Percentiles rank a stretch among this genome's conserved stretches.
phyloP scores from a whole-genome alignment of 30 jellyfish, hydroid and myxozoan genomes.

The Chironex yamaguchii region DNA sequence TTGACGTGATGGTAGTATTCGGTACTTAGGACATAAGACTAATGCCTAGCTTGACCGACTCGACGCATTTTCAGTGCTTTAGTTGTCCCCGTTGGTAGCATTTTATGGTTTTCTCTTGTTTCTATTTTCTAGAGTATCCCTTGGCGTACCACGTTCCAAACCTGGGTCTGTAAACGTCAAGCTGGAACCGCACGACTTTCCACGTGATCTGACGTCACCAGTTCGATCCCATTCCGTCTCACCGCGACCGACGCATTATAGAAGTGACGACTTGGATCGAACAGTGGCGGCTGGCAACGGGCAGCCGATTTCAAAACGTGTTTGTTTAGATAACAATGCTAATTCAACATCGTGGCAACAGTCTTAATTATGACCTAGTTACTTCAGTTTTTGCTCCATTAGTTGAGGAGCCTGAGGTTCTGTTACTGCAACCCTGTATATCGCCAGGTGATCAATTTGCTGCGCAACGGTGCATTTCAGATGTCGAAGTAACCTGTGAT shows the following conservation, averaged over 20 bases:
- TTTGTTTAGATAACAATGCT: neutral
- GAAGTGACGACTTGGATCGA: neutral
- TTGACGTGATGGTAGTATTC: no score
- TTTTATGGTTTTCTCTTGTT: no score
- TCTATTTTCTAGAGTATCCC: slow-evolving; percentile 40
- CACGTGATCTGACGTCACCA: slow-evolving; percentile 93
- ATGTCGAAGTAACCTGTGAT: no score
- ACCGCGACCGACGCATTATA: slow-evolving; percentile 59
- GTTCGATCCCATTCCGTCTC: slow-evolving; percentile 84
- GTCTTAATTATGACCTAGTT: neutral
- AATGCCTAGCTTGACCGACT: no score
- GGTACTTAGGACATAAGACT: no score
- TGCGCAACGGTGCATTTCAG: no score
- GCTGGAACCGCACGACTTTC: slow-evolving; percentile 92
- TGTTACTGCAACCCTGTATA: no score
- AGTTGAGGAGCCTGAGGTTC: no score
- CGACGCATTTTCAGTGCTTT: no score
- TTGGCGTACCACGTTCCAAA: slow-evolving; percentile 67
- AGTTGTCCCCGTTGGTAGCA: no score
- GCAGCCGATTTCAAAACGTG: neutral
- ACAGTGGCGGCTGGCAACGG: neutral
- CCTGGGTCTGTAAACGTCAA: slow-evolving; percentile 66
- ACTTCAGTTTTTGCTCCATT: no score
- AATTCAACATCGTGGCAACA: neutral
- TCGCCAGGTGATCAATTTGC: no score